Base-by-base conservation (phyloP, 2,113 vertebrate genomes). In the Poecile atricapillus region DNA sequence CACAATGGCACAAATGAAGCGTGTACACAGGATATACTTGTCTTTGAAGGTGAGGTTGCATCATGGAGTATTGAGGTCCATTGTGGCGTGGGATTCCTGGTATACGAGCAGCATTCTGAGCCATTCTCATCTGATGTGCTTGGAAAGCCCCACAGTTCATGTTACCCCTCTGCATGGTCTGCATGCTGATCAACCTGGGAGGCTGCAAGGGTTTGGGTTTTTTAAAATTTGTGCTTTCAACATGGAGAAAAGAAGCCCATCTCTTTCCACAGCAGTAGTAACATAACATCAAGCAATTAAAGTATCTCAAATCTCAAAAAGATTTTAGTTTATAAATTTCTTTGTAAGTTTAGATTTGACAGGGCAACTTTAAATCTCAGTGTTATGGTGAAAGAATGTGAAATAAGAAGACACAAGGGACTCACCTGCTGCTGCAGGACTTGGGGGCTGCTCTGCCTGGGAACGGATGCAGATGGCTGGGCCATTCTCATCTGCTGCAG, bases 141-240 rank as follows among this genome's bases (percentile, higher is more conserved):
- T 99, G 98, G 97, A 98, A 99, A 93, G 99, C 97, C 74, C 98
- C 98, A 89, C 99, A 99, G 94, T 99, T 99, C 97, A 99, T 98
- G 86, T 98, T 99, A 93, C 98, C 98, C 96, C 99, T 98, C 95
- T 99, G 98, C 97, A 99, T 98, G 95, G 98, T 98, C 97, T 99
- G 99, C 98, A 99, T 99, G 98, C 99, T 99, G 98, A 99, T 99
- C 97, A 99, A 99, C 96, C 99, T 98, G 53, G 99, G 99, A 97
- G 99, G 99, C 99, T 99, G 94, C 88, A 97, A 98, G 97, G 94
- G 94, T 97, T 94, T 95, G 88, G 78, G 81, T 81, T 89, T 95
- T 96, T 96, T 89, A 95, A 96, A 92, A 90, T 55, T 64, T 15
- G 83, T 84, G 78, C 53, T 91, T 58, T 94, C 25, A 91, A 73